A percentile compares a stretch with the other conserved stretches of the same genome.
Conservation (phyloP, 2,797 vertebrate species). For the Lacerta bilineata region DNA sequence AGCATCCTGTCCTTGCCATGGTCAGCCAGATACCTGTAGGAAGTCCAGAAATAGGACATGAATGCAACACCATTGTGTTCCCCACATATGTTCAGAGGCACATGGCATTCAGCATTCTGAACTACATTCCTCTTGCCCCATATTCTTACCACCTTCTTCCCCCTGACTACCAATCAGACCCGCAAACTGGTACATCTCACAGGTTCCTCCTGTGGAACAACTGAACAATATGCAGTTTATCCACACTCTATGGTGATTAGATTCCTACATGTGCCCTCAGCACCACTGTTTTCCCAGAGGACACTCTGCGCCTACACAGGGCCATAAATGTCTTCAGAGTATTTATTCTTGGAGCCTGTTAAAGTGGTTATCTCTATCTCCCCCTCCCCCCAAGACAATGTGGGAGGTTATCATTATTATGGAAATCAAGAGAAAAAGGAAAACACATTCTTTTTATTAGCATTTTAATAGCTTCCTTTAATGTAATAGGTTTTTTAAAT, state of each 20-base stretch:
- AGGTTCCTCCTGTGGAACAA: not conserved
- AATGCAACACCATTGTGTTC: too few species aligned
- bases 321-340: not conserved
- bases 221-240: not conserved
- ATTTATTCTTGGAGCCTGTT: conserved; percentile 16
- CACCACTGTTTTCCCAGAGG: not conserved
- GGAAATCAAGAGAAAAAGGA: conserved; percentile 52
- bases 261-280: not conserved
- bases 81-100: too few species aligned
- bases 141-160: not conserved
- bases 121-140: not conserved
- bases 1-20: too few species aligned
- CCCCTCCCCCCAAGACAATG: conserved; percentile 44
- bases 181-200: not conserved
- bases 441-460: conserved; percentile 64
- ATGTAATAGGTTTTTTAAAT: conserved; percentile 55
- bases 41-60: too few species aligned
- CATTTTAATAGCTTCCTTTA: conserved; percentile 58
- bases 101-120: not conserved
- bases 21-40: too few species aligned
- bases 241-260: not conserved
- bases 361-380: conserved; percentile 28
- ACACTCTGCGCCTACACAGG: not conserved
- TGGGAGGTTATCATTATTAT: conserved; percentile 48
- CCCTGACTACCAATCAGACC: not conserved